phyloP scores from a whole-genome alignment of 2,113 vertebrate species.

The Nothocercus nigrocapillus region DNA sequence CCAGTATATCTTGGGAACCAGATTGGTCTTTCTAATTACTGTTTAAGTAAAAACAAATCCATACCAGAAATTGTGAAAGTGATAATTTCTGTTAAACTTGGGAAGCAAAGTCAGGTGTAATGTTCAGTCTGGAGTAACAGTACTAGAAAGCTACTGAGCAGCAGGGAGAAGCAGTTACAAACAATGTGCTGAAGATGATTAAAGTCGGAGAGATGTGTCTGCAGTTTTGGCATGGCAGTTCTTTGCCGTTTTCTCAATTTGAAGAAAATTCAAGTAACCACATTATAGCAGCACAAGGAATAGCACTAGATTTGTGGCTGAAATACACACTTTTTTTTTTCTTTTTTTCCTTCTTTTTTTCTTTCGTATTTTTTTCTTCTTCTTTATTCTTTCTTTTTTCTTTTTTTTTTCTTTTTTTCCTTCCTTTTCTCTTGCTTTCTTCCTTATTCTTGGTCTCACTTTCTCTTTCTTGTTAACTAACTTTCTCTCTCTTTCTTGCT shows the following conservation, averaged over 20 bases:
- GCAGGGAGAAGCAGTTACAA: conserved; percentile 3
- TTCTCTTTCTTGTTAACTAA: background rate
- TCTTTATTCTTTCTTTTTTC: no score
- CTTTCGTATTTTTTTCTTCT: no score
- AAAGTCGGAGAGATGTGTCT: background rate
- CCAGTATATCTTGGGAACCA: background rate
- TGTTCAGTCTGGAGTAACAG: conserved; percentile 39
- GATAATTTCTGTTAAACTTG: background rate
- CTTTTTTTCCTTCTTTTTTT: background rate
- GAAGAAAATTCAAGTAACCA: conserved; percentile 16
- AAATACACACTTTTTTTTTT: background rate
- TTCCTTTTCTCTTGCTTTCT: no score
- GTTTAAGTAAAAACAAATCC: background rate
- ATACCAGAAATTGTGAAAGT: background rate
- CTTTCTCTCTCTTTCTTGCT: no score
- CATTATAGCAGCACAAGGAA: background rate
- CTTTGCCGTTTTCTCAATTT: background rate
- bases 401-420: no score
- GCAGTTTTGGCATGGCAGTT: background rate
- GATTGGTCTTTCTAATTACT: background rate
- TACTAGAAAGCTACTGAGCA: background rate
- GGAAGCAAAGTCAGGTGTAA: background rate
- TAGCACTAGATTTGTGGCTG: background rate
- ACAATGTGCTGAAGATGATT: background rate
- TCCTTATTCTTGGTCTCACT: no score